Conservation (phyloP, 2,797 vertebrate species). For the Sebastes minor region DNA sequence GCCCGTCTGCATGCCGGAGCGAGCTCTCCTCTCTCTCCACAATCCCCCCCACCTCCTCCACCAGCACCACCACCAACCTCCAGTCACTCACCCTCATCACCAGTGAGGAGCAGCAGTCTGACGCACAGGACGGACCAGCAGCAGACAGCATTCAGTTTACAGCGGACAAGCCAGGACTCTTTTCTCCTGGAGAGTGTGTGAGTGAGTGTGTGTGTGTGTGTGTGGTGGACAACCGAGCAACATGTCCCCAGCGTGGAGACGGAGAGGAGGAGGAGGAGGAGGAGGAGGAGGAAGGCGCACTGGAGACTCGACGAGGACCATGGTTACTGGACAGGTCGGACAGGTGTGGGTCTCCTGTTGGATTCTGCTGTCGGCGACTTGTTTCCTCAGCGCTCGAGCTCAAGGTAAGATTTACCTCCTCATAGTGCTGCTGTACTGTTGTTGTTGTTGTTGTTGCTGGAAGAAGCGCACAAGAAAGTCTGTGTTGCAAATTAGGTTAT, state of each 20-base stretch:
- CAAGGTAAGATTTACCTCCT: conserved; percentile 77
- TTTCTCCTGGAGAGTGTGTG: conserved; percentile 42
- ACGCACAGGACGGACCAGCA: conserved; percentile 59
- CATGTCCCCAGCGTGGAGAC: conserved; percentile 79
- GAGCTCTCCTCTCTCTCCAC: conserved; percentile 36
- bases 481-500: background rate
- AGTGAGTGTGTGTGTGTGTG: conserved; percentile 19
- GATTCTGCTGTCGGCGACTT: conserved; percentile 75
- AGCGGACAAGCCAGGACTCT: conserved; percentile 60
- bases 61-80: background rate
- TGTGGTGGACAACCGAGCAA: conserved; percentile 73
- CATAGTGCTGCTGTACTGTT: background rate
- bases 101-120: conserved; percentile 62
- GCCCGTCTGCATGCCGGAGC: conserved; percentile 47
- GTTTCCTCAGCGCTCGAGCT: conserved; percentile 61
- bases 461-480: conserved; percentile 41
- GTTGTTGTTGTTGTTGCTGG: background rate
- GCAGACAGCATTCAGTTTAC: background rate
- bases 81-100: conserved; percentile 64
- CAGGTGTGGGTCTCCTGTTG: conserved; percentile 77
- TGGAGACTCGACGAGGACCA: conserved; percentile 67
- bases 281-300: conserved; percentile 51
- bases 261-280: background rate
- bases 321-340: conserved; percentile 50
- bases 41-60: background rate